Evolutionary conservation across 92 coral and sea anemone species (phyloP).

Genomic region (Desmophyllum pertusum): DNA sequence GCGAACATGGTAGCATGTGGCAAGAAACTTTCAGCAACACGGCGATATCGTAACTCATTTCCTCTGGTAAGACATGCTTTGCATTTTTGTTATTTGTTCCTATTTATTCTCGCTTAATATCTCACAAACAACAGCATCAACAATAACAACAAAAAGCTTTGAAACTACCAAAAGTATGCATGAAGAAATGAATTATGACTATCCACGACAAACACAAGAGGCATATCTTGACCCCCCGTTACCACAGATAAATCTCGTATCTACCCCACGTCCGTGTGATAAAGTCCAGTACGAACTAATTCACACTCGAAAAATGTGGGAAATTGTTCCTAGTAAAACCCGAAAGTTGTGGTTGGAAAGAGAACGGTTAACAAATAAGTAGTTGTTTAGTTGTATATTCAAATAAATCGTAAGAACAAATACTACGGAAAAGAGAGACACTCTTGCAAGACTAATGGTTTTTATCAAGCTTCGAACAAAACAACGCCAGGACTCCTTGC

Average conservation of each 20-base stretch:
- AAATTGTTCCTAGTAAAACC: not conserved
- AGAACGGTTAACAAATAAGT: slow-evolving; percentile 6
- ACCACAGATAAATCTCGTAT: slow-evolving; percentile 13
- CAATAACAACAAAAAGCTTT: not conserved
- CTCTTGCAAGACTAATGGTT: not conserved
- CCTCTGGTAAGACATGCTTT: slow-evolving; percentile 15
- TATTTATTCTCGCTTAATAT: not conserved
- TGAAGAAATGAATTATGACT: not conserved
- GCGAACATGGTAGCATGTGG: slow-evolving; percentile 13
- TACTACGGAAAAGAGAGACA: not conserved
- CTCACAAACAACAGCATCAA: not conserved
- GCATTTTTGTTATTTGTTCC: not conserved
- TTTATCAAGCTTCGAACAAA: not conserved
- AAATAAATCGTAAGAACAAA: not conserved
- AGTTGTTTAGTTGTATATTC: not conserved
- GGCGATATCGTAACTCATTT: slow-evolving; percentile 21
- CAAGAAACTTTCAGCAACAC: slow-evolving; percentile 14
- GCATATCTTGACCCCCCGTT: slow-evolving; percentile 26
- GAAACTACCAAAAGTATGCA: not conserved
- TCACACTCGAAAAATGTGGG: not conserved
- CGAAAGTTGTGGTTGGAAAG: not conserved
- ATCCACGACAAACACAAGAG: not conserved
- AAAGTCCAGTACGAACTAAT: slow-evolving; percentile 7
- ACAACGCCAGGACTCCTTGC: not conserved
- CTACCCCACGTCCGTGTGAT: slow-evolving; percentile 18